Evolutionary conservation across 2,888 invertebrate genomes (phyloP).

Genomic region (Spialia ferax): DNA sequence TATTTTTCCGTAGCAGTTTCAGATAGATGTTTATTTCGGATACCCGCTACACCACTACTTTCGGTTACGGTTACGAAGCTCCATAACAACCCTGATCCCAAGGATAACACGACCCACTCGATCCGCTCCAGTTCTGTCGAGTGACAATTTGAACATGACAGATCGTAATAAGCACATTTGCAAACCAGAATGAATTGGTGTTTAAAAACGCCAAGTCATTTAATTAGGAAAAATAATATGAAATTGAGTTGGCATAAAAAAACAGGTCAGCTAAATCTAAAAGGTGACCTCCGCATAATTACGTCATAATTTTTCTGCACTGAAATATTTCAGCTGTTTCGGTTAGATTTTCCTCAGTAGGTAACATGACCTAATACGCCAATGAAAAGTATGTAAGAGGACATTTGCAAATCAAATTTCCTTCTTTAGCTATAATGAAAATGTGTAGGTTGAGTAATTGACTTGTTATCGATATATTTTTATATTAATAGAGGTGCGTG

Average conservation of each 20-base stretch:
- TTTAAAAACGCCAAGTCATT: constrained; percentile 3
- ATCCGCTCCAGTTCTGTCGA: not conserved
- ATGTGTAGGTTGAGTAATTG: not conserved
- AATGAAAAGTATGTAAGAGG: too few relatives aligned
- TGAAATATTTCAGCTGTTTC: not conserved
- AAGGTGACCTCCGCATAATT: constrained; percentile 4
- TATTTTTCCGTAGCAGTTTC: too few relatives aligned
- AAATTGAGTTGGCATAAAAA: not conserved
- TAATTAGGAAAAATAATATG: not conserved
- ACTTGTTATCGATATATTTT: not conserved
- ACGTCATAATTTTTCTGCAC: not conserved
- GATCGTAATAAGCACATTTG: not conserved
- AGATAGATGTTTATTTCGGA: too few relatives aligned
- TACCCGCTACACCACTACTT: too few relatives aligned
- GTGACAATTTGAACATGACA: constrained; percentile 2
- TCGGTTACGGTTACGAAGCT: too few relatives aligned
- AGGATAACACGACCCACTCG: not conserved
- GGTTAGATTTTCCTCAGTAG: not conserved
- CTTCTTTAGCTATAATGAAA: not conserved
- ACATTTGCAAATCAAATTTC: too few relatives aligned
- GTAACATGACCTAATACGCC: too few relatives aligned
- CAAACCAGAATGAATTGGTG: not conserved
- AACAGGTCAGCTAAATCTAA: constrained; percentile 4
- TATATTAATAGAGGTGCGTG: not conserved
- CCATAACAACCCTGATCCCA: too few relatives aligned